These are phyloP conservation scores for Mola mola DNA, from an alignment of 2,113 vertebrate species.

Conservation along the genomic window DNA sequence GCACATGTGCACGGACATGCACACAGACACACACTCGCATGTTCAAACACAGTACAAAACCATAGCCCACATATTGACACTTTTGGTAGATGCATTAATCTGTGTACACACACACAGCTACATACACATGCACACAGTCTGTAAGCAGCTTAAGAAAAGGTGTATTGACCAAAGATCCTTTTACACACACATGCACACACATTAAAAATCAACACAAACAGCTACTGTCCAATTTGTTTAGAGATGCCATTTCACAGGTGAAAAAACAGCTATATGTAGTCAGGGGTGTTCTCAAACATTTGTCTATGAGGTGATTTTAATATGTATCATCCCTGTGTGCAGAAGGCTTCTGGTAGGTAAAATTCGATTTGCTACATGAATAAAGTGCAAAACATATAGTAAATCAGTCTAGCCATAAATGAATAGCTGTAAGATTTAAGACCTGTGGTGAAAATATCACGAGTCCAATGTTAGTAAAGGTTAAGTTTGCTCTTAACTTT, in stretches of 20 bases:
- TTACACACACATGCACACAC: background rate
- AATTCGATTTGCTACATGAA: no score
- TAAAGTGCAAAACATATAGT: no score
- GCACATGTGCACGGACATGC: background rate
- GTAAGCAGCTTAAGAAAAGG: slow-evolving; percentile 48
- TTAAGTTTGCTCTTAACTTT: no score
- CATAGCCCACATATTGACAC: background rate
- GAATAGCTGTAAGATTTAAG: no score
- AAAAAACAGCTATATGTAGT: background rate
- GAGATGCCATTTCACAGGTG: background rate
- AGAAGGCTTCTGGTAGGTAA: no score
- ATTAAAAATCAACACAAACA: background rate
- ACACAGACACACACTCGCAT: background rate
- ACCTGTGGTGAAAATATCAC: no score
- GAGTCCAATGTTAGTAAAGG: no score
- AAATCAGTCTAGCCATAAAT: no score
- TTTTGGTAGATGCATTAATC: slow-evolving; percentile 2
- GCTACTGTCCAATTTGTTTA: background rate
- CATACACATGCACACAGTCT: slow-evolving; percentile 13
- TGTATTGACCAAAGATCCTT: slow-evolving; percentile 40
- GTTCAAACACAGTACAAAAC: slow-evolving; percentile 13
- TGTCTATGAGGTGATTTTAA: background rate
- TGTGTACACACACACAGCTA: background rate
- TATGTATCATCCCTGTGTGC: no score
- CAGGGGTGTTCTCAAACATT: background rate